Base-by-base conservation (phyloP, 2,797 vertebrate genomes). In the Spea hammondii region DNA sequence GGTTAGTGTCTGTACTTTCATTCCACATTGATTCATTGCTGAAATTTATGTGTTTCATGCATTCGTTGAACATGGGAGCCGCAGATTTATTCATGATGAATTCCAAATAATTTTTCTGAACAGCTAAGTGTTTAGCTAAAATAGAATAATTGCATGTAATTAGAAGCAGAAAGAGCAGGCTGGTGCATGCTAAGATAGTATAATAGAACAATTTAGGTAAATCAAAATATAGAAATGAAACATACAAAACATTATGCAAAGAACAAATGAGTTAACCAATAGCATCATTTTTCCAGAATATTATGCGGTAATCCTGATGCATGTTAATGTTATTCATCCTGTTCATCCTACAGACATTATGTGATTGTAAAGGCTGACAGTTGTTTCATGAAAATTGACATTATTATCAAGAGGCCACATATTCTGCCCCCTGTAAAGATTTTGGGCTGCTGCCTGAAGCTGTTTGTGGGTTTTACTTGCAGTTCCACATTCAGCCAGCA, bases 1-100 rank as follows among this genome's bases (percentile, higher is more conserved):
- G 82, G 7, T 91, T 91, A 47, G 76, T 47, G 13, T 46, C 60
- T 17, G 17, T 8, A 5, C 17, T 72, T 6, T 79, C 70, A 48
- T 81, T 79, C 76, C 64, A 65, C 47, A 64, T 9, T 2, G 76
- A 84, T 6, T 62, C 72, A 51, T 84, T 84, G 14, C 72, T 59
- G 6, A 78, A 67, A 12, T 62, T 78, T 11, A 84, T 67, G 69
- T 82, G 78, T 78, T 70, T 76, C 6, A 77, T 46, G 74, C 92
- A 93, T 83, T 84, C 88, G 82, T 91, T 90, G 53, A 85, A 55
- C 67, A 83, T 49, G 10, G 55, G 32, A 6, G 72, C 12, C 9
- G 65, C 70, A 1, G 84, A 79, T 44, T 79, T 64, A 51, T 85
- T 84, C 85, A 86, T 86, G n/a, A 48, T 71, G 11, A 14, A 60